These are phyloP conservation scores for Anhinga rufa DNA, from an alignment of 2,113 vertebrate genomes.

Conservation along the genomic window DNA sequence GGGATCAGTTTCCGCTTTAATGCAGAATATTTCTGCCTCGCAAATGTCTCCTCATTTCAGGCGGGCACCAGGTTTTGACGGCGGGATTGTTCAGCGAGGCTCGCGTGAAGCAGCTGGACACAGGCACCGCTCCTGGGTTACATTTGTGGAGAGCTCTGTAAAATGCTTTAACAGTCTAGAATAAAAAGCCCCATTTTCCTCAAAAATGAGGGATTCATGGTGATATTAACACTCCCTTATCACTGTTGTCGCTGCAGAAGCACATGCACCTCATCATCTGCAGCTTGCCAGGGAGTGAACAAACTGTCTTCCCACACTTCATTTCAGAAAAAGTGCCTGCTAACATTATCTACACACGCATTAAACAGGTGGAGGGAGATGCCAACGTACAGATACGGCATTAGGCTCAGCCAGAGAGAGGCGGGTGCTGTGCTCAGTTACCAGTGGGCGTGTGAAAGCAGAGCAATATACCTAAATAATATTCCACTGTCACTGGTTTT, in stretches of 20 bases:
- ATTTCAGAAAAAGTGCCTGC: not conserved
- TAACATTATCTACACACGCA: not conserved
- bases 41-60: not conserved
- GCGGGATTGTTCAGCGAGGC: not conserved
- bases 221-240: constrained; percentile 5
- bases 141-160: not conserved
- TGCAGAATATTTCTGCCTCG: not conserved
- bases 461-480: not conserved
- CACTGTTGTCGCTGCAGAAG: not conserved
- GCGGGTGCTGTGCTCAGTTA: not conserved
- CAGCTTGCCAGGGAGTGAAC: not conserved
- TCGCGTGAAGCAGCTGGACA: not conserved
- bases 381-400: not conserved
- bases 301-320: not conserved
- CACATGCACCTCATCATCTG: constrained; percentile 31
- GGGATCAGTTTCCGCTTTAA: not conserved
- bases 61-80: not conserved
- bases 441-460: not conserved
- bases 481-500: not conserved
- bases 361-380: not conserved
- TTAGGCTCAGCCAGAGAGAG: not conserved
- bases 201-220: not conserved
- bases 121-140: not conserved
- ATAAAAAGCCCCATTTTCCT: not conserved
- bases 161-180: not conserved